Evolutionary conservation across 2,888 invertebrate species (phyloP), one percentile per base, ranked within the genome.

Genomic region (Drosophila borealis): DNA sequence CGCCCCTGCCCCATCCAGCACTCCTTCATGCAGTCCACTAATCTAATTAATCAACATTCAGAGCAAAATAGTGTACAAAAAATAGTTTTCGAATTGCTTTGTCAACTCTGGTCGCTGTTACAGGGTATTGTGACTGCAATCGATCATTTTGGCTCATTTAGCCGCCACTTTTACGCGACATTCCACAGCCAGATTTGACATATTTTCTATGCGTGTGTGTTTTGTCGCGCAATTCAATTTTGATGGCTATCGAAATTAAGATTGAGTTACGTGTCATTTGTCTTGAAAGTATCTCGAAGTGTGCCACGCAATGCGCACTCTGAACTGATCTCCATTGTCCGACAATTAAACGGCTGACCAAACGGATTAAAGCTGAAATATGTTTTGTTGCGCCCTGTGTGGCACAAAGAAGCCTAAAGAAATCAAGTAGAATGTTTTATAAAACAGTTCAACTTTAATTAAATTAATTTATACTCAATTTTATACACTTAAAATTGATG

Each of bases 1-100:
- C 25, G 41, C 29, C 44, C 19, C 39, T n/a, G n/a, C 11, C 29
- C 6, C 37, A 5, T 13, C 21, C 41, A n/a, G 13, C 21, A 11
- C n/a, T 10, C 13, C 53, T 25, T 19, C 29, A 13, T 25, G 21
- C 48, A 19, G 8, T 41, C 54, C 62, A 55, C 66, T 70, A 74
- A 87, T 87, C 87, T 84, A 83, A 83, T 83, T 89, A 88, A 87
- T 89, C 83, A 83, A 70, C 70, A 83, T 83, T 81, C 85, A 83
- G 39, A 42, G 48, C 53, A 49, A 68, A 81, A 82, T 48, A 80
- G 74, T 86, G 86, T 82, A n/a, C n/a, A 86, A 82, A 86, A 51
- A 56, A 48, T 53, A 59, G 41, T 66, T 66, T 75, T 70, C 39
- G 42, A 53, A 36, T 51, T 64, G 60, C 45, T 46, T 62, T 72